Evolutionary conservation across 1,140 invertebrate genomes (phyloP).

Genomic region (Mylabris phalerata): DNA sequence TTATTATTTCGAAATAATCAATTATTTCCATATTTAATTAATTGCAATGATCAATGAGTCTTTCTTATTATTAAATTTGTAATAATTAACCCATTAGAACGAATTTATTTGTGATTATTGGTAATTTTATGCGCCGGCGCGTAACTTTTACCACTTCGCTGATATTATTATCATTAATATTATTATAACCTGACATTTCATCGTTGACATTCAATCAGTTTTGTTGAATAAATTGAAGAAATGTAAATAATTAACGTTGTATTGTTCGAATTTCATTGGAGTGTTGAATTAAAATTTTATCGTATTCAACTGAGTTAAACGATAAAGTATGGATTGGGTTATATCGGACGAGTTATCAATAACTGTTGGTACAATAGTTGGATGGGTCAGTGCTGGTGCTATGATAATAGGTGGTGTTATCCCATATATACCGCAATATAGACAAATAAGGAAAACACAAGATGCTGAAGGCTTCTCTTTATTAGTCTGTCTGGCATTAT

Average conservation of each 20-base stretch:
- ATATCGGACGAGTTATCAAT: slow-evolving; percentile 61
- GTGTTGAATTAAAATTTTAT: too few species aligned
- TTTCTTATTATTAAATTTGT: too few species aligned
- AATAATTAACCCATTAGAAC: too few species aligned
- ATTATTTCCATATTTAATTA: too few species aligned
- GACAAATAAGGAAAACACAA: slow-evolving; percentile 81
- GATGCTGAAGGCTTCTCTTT: slow-evolving; percentile 95
- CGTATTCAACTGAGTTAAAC: too few species aligned
- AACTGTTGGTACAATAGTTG: slow-evolving; percentile 57
- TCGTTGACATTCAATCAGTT: slow-evolving; percentile 14
- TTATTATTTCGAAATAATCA: too few species aligned
- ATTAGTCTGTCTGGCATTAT: slow-evolving; percentile 89
- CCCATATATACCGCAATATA: slow-evolving; percentile 87
- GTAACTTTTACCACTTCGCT: slow-evolving; percentile 1
- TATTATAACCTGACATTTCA: slow-evolving; percentile 8
- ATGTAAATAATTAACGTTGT: too few species aligned
- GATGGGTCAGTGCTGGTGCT: slow-evolving; percentile 62
- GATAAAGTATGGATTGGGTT: slow-evolving; percentile 57
- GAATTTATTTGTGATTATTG: too few species aligned
- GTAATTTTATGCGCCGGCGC: slow-evolving; percentile 1
- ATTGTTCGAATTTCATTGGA: too few species aligned
- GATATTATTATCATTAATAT: too few species aligned
- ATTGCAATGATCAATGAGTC: too few species aligned
- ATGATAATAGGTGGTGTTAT: slow-evolving; percentile 91
- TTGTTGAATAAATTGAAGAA: too few species aligned